Evolutionary conservation across 2,888 invertebrate species (phyloP).

Genomic region (Lumbricus terrestris): DNA sequence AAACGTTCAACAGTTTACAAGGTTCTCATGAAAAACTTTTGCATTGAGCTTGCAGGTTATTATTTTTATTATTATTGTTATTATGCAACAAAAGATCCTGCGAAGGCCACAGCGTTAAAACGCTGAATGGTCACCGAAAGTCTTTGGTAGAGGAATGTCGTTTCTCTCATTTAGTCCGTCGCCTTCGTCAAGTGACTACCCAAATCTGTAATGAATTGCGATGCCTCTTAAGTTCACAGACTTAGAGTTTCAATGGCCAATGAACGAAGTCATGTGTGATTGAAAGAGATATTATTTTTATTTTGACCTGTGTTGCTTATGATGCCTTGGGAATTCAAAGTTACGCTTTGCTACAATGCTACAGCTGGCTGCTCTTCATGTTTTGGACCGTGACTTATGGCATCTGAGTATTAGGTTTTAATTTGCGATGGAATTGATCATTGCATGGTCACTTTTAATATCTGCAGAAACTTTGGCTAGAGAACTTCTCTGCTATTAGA

Average conservation of each 20-base stretch:
- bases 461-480: not conserved
- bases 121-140: too few relatives aligned
- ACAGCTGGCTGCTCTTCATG: not conserved
- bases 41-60: not conserved
- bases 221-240: too few relatives aligned
- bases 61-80: not conserved
- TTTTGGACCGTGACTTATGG: not conserved
- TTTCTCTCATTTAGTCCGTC: too few relatives aligned
- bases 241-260: too few relatives aligned
- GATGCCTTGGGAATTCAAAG: not conserved
- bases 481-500: not conserved
- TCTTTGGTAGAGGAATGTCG: too few relatives aligned
- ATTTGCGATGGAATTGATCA: not conserved
- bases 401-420: not conserved
- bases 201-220: too few relatives aligned
- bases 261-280: too few relatives aligned
- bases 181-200: too few relatives aligned
- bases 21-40: not conserved
- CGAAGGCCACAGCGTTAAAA: too few relatives aligned
- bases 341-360: not conserved
- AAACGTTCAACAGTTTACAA: not conserved
- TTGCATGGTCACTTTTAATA: not conserved
- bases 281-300: too few relatives aligned
- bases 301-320: not conserved
- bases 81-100: too few relatives aligned